Base-by-base conservation (phyloP, 2,888 invertebrate genomes). In the Phortica magna region DNA sequence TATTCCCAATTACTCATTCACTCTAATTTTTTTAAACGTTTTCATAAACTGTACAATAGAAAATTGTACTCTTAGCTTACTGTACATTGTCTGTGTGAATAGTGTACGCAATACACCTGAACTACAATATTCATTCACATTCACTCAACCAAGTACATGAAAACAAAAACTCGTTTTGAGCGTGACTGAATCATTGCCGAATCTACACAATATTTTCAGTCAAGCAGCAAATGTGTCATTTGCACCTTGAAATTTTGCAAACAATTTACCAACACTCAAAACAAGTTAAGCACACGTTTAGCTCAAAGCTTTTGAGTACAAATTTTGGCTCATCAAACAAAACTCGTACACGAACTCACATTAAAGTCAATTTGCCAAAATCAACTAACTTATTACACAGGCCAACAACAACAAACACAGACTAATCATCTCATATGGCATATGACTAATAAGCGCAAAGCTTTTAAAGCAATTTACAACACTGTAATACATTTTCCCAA, bases 351-450 rank as follows among this genome's bases (percentile, higher is more conserved):
- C 75, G 80, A 79, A 80, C 85, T 85, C 77, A 79, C 83, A 87
- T 84, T 87, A 81, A 87, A 83, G 85, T 81, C 79, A 70, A 85
- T 85, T 83, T 85, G 79, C 85, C 22, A 80, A 85, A 87, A 81
- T 84, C 87, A 85, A 87, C 85, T 82, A 82, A 71, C 81, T 85
- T 87, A 87, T 87, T 84, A 85, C 78, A 79, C 78, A 78, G 76
- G 75, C 73, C 59, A 79, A 75, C 73, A 83, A 85, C 85, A 81
- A 81, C 78, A 81, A 82, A 82, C 79, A 87, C 84, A 87, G 83
- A 84, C 48, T 48, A 85, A 84, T 83, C 78, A 83, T 83, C 81
- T 83, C n/a, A 19, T 59, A 84, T 76, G 79, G 83, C 85, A 75
- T 75, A 70, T 73, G 78, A 67, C 67, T 67, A 67, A 79, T 74